These are phyloP conservation scores for Gymnodraco acuticeps DNA, from an alignment of 2,797 vertebrate species.

Conservation along the genomic window DNA sequence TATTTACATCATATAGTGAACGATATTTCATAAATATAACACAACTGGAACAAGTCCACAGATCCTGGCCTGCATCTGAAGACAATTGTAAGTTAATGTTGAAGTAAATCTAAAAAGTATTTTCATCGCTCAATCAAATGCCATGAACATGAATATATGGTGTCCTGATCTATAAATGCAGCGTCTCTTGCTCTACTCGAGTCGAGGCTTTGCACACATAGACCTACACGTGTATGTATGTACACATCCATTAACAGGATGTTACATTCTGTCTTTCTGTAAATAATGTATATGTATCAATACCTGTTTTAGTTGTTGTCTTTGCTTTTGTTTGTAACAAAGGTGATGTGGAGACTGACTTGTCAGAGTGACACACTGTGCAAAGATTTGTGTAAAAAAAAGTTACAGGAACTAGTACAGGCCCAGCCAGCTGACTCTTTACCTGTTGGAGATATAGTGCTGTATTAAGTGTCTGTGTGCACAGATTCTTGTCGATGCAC, in stretches of 20 bases:
- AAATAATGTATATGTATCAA: slow-evolving; percentile 62
- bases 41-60: slow-evolving; percentile 7
- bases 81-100: not conserved
- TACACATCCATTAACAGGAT: slow-evolving; percentile 24
- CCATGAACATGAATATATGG: slow-evolving; percentile 11
- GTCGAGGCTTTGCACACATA: slow-evolving; percentile 13
- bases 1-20: not conserved
- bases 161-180: slow-evolving; percentile 15
- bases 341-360: slow-evolving; percentile 46
- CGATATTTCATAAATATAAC: slow-evolving; percentile 19
- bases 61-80: slow-evolving; percentile 2
- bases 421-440: slow-evolving; percentile 45
- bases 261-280: slow-evolving; percentile 55
- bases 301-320: slow-evolving; percentile 66
- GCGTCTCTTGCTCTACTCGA: slow-evolving; percentile 27
- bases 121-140: slow-evolving; percentile 9
- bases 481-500: slow-evolving; percentile 79
- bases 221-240: slow-evolving; percentile 12
- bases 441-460: slow-evolving; percentile 74
- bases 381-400: slow-evolving; percentile 43
- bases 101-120: slow-evolving; percentile 16
- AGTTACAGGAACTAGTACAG: slow-evolving; percentile 32
- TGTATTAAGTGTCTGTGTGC: slow-evolving; percentile 79
- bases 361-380: slow-evolving; percentile 36
- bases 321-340: slow-evolving; percentile 69